Evolutionary conservation across 1,140 invertebrate species (phyloP).

Genomic region (Samia ricini): DNA sequence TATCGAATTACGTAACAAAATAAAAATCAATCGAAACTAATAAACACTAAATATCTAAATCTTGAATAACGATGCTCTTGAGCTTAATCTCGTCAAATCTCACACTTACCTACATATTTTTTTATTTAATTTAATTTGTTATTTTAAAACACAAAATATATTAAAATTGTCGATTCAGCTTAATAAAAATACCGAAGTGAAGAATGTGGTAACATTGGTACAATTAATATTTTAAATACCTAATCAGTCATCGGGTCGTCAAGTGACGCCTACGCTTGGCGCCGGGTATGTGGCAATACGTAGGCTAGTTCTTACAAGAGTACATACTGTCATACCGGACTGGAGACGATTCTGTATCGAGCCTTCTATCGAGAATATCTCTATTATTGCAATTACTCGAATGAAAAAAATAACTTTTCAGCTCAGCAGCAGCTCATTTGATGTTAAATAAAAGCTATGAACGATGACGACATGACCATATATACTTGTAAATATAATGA

Average conservation of each 20-base stretch:
- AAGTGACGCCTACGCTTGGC: conserved; percentile 57
- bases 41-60: conserved; percentile 1
- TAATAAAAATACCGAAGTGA: conserved; percentile 50
- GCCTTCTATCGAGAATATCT: background rate
- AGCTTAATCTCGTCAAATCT: background rate
- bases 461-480: no score
- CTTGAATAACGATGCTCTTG: background rate
- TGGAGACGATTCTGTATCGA: background rate
- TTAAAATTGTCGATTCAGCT: conserved; percentile 9
- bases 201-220: conserved; percentile 37
- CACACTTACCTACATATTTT: background rate
- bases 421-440: no score
- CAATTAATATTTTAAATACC: conserved; percentile 67
- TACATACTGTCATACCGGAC: background rate
- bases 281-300: conserved; percentile 52
- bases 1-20: background rate
- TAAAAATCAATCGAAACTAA: background rate
- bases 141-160: no score
- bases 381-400: conserved; percentile 8
- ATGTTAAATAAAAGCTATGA: no score
- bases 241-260: conserved; percentile 69
- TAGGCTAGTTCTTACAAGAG: conserved; percentile 22
- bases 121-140: background rate
- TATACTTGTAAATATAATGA: no score
- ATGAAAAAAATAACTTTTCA: no score